Conservation (phyloP, 2,113 vertebrate species). For the Xiphophorus hellerii region DNA sequence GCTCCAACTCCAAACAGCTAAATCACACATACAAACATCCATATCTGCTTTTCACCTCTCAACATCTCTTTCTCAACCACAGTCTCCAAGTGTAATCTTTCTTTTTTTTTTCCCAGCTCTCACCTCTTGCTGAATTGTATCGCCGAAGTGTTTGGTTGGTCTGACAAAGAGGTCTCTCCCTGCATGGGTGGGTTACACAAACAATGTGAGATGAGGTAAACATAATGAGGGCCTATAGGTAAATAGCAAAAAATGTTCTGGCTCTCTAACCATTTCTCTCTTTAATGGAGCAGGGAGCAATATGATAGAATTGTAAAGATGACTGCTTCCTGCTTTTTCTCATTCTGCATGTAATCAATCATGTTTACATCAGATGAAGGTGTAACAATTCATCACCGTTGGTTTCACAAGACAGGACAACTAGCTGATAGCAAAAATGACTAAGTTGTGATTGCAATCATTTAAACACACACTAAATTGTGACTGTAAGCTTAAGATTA, state of each 20-base stretch:
- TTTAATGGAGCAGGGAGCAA: background rate
- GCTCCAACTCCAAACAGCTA: slow-evolving; percentile 16
- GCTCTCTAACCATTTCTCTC: background rate
- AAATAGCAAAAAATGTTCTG: slow-evolving; percentile 45
- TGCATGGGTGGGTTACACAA: slow-evolving; percentile 34
- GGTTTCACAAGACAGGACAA: background rate
- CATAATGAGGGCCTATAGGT: slow-evolving; percentile 27
- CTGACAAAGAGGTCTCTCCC: slow-evolving; percentile 36
- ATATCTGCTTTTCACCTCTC: slow-evolving; percentile 51
- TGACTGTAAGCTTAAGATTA: background rate
- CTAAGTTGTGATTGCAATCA: background rate
- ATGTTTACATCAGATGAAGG: background rate
- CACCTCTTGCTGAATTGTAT: slow-evolving; percentile 44
- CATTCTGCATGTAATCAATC: background rate
- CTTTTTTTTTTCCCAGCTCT: background rate
- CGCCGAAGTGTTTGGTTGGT: slow-evolving; percentile 63
- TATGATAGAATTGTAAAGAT: slow-evolving; percentile 1
- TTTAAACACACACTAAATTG: background rate
- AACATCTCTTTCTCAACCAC: slow-evolving; percentile 50
- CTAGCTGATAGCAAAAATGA: background rate
- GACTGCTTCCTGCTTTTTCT: slow-evolving; percentile 1
- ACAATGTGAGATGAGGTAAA: slow-evolving; percentile 58
- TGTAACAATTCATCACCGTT: background rate
- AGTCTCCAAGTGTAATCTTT: background rate
- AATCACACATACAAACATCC: slow-evolving; percentile 27